Evolutionary conservation across 2,888 invertebrate species (phyloP), one percentile per base, ranked within the genome.

Genomic region (Craniophora ligustri): DNA sequence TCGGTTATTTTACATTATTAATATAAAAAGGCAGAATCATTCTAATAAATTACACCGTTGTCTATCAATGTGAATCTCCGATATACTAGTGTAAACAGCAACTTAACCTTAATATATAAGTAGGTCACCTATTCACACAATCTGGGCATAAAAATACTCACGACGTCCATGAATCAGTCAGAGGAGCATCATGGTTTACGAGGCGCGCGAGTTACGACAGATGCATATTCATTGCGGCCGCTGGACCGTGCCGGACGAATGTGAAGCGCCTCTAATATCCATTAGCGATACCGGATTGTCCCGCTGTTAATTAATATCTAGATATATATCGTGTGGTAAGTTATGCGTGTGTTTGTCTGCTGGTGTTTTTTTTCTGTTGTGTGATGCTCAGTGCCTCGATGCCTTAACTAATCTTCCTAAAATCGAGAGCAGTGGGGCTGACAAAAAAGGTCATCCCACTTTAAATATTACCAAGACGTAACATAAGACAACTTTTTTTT

Each of bases 191-290:
- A 15, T 26, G 28, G 53, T 46, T 26, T 48, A 46, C 46, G 51
- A 40, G 35, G 7, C 30, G 3, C 42, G 14, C 42, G 35, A 67
- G 56, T 49, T 48, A 63, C 51, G 48, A 44, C 21, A 16, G 51
- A 47, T 70, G 68, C 72, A 70, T 72, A 70, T 72, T 72, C 72
- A 70, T 57, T 32, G 48, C 19, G 48, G 11, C 30, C 21, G 21
- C 42, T 46, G 42, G 26, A n/a, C 49, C n/a, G 5, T 7, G 35
- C 7, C 42, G 40, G 15, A n/a, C 61, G 26, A 50, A 40, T 70
- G 54, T 54, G 71, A 34, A 26, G 21, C 44, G 30, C 8, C 53
- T 61, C 67, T 70, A 50, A 70, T 60, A 54, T 66, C 54, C 56
- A 61, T 57, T 65, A 65, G 61, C 14, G 40, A 65, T 56, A 49